These are phyloP conservation scores for Labroides dimidiatus DNA, from an alignment of 2,797 vertebrate species.

Conservation along the genomic window DNA sequence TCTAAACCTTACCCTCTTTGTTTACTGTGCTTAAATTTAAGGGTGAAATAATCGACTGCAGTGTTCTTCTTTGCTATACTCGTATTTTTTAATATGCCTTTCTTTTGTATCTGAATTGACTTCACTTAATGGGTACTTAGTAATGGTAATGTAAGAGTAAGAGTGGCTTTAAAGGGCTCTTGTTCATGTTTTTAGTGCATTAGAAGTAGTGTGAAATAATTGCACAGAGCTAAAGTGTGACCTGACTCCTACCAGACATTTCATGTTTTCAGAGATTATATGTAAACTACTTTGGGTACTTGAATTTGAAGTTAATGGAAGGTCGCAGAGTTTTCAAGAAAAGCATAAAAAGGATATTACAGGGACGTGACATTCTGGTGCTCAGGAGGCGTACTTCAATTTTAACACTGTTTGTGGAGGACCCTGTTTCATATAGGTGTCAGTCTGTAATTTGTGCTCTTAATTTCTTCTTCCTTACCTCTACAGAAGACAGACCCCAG, in stretches of 20 bases:
- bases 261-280: constrained; percentile 23
- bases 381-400: constrained; percentile 12
- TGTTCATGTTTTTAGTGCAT: constrained; percentile 4
- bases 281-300: background rate
- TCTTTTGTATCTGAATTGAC: too few relatives aligned
- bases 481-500: constrained; percentile 12
- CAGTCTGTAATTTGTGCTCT: constrained; percentile 30
- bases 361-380: constrained; percentile 10
- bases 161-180: background rate
- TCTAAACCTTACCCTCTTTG: too few relatives aligned
- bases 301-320: constrained; percentile 22
- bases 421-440: constrained; percentile 22
- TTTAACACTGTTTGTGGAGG: constrained; percentile 25
- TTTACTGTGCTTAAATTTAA: too few relatives aligned
- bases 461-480: constrained; percentile 32
- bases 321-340: constrained; percentile 4
- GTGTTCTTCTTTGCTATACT: too few relatives aligned
- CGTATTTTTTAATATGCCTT: too few relatives aligned
- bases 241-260: background rate
- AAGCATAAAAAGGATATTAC: constrained; percentile 19
- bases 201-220: constrained; percentile 5
- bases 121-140: constrained; percentile 1
- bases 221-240: constrained; percentile 10
- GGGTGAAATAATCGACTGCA: too few relatives aligned
- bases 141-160: constrained; percentile 7